Percentiles rank a stretch among this genome's conserved stretches.
phyloP scores from a whole-genome alignment of 2,888 invertebrate genomes.

The Digitonthophagus gazella region DNA sequence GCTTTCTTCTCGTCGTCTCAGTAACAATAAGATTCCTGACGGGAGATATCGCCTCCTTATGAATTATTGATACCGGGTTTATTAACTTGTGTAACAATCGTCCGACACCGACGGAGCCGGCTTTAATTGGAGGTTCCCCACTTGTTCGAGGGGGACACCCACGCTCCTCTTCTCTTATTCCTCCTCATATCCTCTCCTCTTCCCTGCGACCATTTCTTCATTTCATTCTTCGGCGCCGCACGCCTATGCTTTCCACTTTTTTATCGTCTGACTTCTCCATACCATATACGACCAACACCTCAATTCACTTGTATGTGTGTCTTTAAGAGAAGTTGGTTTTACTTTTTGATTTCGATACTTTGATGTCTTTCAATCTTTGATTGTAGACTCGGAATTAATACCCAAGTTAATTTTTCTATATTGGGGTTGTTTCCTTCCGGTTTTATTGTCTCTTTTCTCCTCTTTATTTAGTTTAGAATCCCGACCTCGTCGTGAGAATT shows the following conservation, averaged over 20 bases:
- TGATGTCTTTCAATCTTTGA: too few species aligned
- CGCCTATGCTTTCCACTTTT: neutral
- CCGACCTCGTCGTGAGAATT: too few species aligned
- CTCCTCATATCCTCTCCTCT: neutral
- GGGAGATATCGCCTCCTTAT: too few species aligned
- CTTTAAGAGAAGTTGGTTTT: neutral
- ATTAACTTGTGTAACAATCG: neutral
- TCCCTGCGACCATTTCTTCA: neutral
- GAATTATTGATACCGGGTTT: neutral
- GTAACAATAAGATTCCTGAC: too few species aligned
- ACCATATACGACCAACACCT: neutral
- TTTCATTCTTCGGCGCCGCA: neutral
- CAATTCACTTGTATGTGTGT: neutral
- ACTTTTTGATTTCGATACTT: too few species aligned
- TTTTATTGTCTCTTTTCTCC: too few species aligned
- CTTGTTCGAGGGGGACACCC: neutral
- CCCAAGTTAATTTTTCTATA: too few species aligned
- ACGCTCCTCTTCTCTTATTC: neutral
- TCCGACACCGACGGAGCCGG: neutral
- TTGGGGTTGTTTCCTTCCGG: too few species aligned
- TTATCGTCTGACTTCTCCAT: neutral
- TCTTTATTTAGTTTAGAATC: too few species aligned
- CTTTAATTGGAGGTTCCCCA: neutral
- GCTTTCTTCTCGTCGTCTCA: neutral
- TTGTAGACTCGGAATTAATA: too few species aligned